Evolutionary conservation across 2,113 vertebrate genomes (phyloP).

Genomic region (Columba livia): DNA sequence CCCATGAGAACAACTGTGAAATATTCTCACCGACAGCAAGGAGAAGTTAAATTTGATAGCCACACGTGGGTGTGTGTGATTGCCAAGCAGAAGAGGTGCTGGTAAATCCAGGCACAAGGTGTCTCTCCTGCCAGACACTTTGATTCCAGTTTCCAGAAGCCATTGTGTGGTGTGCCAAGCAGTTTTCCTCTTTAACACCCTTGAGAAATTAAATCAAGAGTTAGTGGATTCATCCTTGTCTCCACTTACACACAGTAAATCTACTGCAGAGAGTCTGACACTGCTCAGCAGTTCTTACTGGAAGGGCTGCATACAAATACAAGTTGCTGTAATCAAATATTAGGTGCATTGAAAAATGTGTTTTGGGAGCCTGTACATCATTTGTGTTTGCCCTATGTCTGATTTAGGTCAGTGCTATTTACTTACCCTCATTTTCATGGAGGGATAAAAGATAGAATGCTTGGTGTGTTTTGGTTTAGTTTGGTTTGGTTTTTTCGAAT

Average conservation of each 20-base stretch:
- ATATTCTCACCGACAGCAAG: not conserved
- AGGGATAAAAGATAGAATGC: not conserved
- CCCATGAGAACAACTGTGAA: not conserved
- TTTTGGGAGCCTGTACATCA: not conserved
- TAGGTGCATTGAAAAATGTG: not conserved
- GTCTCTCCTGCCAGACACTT: not conserved
- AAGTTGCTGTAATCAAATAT: not conserved
- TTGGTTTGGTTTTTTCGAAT: not conserved
- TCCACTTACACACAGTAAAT: slow-evolving; percentile 29
- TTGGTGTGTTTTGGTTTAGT: not conserved
- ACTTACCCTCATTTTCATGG: not conserved
- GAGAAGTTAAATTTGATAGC: not conserved
- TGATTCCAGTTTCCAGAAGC: slow-evolving; percentile 4
- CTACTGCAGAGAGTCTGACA: not conserved
- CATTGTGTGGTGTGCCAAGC: not conserved
- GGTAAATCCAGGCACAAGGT: not conserved
- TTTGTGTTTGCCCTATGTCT: not conserved
- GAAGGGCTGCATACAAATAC: not conserved
- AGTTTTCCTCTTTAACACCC: slow-evolving; percentile 9
- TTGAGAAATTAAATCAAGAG: slow-evolving; percentile 33
- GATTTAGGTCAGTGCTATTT: slow-evolving; percentile 1
- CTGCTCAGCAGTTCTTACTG: slow-evolving; percentile 21
- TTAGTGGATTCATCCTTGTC: slow-evolving; percentile 24
- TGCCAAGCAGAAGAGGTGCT: not conserved
- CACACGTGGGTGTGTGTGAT: not conserved